Conservation (phyloP, 2,797 vertebrate genomes). For the Martes flavigula region DNA sequence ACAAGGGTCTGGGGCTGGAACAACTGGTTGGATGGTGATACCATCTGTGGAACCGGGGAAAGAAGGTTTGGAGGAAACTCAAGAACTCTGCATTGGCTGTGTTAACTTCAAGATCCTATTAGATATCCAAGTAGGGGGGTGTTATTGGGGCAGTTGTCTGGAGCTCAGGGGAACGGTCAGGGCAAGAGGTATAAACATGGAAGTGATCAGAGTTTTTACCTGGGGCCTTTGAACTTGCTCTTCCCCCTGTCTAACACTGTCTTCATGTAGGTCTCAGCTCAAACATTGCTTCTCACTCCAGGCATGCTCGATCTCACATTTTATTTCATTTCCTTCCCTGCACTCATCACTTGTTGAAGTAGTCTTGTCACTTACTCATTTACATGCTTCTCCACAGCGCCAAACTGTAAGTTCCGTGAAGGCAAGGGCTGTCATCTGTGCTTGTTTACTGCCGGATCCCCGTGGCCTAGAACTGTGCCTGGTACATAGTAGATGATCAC, state of each 20-base stretch:
- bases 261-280: conserved; percentile 8
- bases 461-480: background rate
- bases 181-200: background rate
- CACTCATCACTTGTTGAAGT: background rate
- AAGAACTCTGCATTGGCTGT: background rate
- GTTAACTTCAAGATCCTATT: background rate
- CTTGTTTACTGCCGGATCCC: background rate
- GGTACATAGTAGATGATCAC: background rate
- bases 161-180: background rate
- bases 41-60: background rate
- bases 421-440: background rate
- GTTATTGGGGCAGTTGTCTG: background rate
- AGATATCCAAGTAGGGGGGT: background rate
- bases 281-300: background rate
- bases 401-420: background rate
- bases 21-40: background rate
- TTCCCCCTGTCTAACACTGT: background rate
- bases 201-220: background rate
- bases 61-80: background rate
- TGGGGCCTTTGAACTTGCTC: conserved; percentile 26
- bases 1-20: background rate
- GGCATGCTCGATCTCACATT: background rate
- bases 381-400: background rate
- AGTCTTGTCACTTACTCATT: background rate
- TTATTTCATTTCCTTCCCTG: background rate